Conservation (phyloP, 2,888 invertebrate genomes). For the Coecobrya sp. region DNA sequence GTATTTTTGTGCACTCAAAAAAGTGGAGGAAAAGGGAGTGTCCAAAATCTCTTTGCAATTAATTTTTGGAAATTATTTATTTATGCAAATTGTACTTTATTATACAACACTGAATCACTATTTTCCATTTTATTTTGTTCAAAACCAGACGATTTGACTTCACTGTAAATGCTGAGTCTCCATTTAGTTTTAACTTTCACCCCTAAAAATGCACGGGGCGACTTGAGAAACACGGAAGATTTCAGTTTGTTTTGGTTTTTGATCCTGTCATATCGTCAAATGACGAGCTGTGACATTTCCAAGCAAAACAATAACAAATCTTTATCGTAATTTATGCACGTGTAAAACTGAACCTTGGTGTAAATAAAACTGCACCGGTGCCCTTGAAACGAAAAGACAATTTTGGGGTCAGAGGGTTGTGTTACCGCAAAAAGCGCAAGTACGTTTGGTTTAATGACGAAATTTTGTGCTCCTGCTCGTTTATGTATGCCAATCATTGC, state of each 20-base stretch:
- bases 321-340: constrained; percentile 50
- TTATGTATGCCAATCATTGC: constrained; percentile 34
- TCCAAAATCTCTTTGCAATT: no score
- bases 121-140: no score
- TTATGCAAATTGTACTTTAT: no score
- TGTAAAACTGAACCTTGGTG: constrained; percentile 68
- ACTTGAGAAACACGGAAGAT: neutral
- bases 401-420: constrained; percentile 66
- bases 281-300: neutral
- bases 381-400: constrained; percentile 70
- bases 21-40: no score
- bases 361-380: constrained; percentile 44
- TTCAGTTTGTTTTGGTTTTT: constrained; percentile 31
- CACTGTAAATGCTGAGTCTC: neutral
- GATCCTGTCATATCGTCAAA: neutral
- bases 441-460: constrained; percentile 37
- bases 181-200: neutral
- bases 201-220: constrained; percentile 4
- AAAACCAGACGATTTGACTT: no score
- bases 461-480: neutral
- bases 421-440: constrained; percentile 60
- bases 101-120: no score
- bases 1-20: no score
- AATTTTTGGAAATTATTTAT: no score
- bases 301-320: constrained; percentile 1